A percentile compares a stretch with the other conserved stretches of the same genome.
Evolutionary conservation across 2,113 vertebrate species (phyloP).

Genomic region (Fulmarus glacialis): DNA sequence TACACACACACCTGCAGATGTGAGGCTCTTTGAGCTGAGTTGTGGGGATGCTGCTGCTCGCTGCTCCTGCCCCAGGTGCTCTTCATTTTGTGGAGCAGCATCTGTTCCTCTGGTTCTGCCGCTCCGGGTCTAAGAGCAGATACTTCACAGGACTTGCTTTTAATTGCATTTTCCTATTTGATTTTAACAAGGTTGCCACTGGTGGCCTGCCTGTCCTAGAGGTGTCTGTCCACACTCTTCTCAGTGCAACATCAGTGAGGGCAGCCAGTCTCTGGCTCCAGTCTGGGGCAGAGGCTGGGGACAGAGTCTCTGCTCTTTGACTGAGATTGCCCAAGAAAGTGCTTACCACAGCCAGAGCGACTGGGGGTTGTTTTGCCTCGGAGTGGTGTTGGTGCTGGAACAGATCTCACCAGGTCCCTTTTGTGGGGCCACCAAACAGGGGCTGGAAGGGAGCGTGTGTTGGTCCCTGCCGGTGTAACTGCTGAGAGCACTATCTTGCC

Average conservation of each 20-base stretch:
- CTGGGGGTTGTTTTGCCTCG: neutral
- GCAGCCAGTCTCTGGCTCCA: neutral
- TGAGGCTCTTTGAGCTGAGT: neutral
- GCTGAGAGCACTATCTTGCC: neutral
- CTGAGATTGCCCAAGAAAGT: neutral
- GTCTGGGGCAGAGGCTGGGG: neutral
- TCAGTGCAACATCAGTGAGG: neutral
- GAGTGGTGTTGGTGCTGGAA: neutral
- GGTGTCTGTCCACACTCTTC: neutral
- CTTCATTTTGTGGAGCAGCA: neutral
- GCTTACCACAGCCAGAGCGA: neutral
- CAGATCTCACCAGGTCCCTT: neutral
- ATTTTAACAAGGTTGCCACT: neutral
- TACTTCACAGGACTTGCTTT: neutral
- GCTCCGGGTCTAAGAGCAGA: neutral
- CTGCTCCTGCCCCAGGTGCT: neutral
- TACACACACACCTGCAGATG: fast-evolving
- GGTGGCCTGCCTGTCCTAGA: neutral
- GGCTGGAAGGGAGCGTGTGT: neutral
- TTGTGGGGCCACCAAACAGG: neutral
- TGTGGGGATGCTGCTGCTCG: fast-evolving
- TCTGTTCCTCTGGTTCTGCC: neutral
- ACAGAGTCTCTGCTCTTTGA: neutral
- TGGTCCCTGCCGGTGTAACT: fast-evolving
- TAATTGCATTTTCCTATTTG: neutral